Conservation (phyloP, 2,888 invertebrate species). For the Lagria hirta region DNA sequence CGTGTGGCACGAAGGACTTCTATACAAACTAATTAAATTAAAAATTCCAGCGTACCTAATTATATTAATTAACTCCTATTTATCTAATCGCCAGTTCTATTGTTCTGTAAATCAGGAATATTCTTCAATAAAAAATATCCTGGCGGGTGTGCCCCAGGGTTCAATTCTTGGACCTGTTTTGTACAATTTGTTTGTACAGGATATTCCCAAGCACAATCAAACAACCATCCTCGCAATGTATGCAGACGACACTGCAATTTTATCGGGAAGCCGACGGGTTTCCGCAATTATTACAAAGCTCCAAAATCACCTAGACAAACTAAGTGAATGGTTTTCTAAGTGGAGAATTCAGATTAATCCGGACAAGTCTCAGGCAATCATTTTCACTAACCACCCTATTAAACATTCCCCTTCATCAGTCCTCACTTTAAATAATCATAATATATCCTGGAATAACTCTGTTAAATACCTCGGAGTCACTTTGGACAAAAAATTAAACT, state of each 20-base stretch:
- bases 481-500: conserved; percentile 18
- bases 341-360: conserved; percentile 26
- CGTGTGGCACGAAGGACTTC: conserved; percentile 40
- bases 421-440: conserved; percentile 10
- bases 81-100: conserved; percentile 27
- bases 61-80: conserved; percentile 32
- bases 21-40: conserved; percentile 32
- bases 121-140: conserved; percentile 27
- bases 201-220: conserved; percentile 18
- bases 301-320: conserved; percentile 17
- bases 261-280: conserved; percentile 7
- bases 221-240: conserved; percentile 27
- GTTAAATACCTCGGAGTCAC: conserved; percentile 25
- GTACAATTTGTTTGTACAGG: conserved; percentile 14
- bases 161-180: conserved; percentile 23
- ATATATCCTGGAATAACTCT: conserved; percentile 3
- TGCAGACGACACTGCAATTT: conserved; percentile 29
- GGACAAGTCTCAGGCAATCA: no score
- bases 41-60: conserved; percentile 32
- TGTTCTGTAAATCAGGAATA: conserved; percentile 28
- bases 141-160: conserved; percentile 40
- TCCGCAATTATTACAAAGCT: no score
- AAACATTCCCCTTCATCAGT: no score
- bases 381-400: no score
- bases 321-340: conserved; percentile 15